phyloP scores from a whole-genome alignment of 2,888 invertebrate species.

The Drosophila macrospina region DNA sequence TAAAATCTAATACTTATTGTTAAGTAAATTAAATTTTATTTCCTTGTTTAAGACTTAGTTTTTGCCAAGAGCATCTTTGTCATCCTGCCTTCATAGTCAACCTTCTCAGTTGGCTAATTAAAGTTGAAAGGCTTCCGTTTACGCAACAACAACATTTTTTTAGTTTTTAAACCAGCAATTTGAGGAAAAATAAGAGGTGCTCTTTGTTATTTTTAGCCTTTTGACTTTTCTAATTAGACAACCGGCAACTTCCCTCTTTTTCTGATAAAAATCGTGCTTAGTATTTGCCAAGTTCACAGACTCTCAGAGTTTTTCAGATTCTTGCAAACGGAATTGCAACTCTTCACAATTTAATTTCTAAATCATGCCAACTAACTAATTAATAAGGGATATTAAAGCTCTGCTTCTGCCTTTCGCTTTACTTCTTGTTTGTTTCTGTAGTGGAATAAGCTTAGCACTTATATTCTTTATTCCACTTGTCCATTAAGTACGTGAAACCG shows the following conservation, averaged over 20 bases:
- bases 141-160: conserved; percentile 33
- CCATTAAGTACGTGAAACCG: conserved; percentile 16
- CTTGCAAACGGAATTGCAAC: too few species aligned
- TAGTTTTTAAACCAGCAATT: conserved; percentile 45
- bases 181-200: conserved; percentile 19
- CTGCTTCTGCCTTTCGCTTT: background rate
- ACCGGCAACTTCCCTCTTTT: conserved; percentile 10
- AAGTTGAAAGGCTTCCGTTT: conserved; percentile 34
- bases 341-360: background rate
- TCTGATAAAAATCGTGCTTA: background rate
- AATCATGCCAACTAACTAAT: background rate
- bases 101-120: conserved; percentile 45
- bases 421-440: conserved; percentile 9
- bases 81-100: too few species aligned
- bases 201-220: conserved; percentile 39
- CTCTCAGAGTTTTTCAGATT: background rate
- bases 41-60: conserved; percentile 3
- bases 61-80: background rate
- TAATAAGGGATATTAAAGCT: background rate
- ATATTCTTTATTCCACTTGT: conserved; percentile 29
- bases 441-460: conserved; percentile 30
- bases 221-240: conserved; percentile 54
- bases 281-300: background rate
- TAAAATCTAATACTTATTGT: background rate
- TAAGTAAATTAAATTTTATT: background rate